Evolutionary conservation across 2,113 vertebrate genomes (phyloP), one percentile per base, ranked within the genome.

Genomic region (Cariama cristata): DNA sequence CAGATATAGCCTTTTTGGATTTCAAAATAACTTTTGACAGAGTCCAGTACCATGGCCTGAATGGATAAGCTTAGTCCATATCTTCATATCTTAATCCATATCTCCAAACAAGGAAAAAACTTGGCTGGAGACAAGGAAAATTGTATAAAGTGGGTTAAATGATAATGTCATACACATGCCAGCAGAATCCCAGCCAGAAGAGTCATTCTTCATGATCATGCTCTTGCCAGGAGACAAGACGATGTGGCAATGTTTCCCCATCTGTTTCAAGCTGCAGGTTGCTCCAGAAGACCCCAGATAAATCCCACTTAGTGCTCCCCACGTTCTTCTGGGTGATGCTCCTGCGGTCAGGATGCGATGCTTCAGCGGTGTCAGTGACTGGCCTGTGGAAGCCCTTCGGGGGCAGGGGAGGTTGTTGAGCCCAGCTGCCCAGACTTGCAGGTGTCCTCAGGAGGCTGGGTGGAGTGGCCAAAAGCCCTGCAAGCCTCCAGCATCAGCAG

Each of bases 181-280:
- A 83, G 49, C 79, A 13, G 38, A 68, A 79, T 59, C 49, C 22
- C 40, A 55, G 55, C 38, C 73, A n/a, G 59, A 44, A 55, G 28
- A 56, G 28, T 55, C 42, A 10, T 18, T n/a, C 42, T 23, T 23
- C 0, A 1, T 12, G 64, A 14, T 28, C 0, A 1, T 79, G 47
- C 38, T 86, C 42, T 67, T 3, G 3, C 47, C 62, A 18, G 81
- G 38, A 62, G 52, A 10, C n/a, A 23, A 33, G 66, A 66, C 0
- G 0, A 6, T 6, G 33, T 0, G 5, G 50, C 28, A 71, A 12
- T 3, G 0, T 17, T 50, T 75, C 76, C 28, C 20, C 2, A 0
- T 30, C 67, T 59, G 11, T 33, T 77, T 26, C 4, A 6, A 0
- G 0, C 27, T 40, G 45, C 35, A 45, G 49, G 20, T 23, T 2